These are phyloP conservation scores for Macrotis lagotis DNA, from an alignment of 2,113 vertebrate genomes.

Conservation along the genomic window DNA sequence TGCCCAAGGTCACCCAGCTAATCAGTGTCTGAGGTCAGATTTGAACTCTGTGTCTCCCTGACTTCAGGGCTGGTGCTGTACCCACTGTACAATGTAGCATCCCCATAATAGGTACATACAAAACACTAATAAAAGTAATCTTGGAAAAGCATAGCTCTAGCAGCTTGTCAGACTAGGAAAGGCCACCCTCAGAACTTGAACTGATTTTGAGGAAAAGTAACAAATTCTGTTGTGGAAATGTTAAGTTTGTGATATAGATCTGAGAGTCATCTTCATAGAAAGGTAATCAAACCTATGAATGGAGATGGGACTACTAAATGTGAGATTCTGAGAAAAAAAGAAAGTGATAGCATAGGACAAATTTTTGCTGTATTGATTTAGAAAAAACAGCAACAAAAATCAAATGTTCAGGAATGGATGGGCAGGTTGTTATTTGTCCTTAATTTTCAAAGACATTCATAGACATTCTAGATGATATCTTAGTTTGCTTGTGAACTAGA, in stretches of 20 bases:
- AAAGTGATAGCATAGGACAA: not conserved
- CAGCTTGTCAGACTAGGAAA: no score
- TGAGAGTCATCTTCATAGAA: not conserved
- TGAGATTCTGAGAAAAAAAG: not conserved
- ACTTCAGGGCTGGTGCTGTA: no score
- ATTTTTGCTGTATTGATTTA: not conserved
- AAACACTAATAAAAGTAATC: not conserved
- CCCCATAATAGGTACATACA: not conserved
- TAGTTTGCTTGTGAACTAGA: not conserved
- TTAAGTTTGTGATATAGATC: not conserved
- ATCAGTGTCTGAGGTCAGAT: no score
- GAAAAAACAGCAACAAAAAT: no score
- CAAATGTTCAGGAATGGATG: not conserved
- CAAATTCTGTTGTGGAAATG: not conserved
- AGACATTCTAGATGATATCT: not conserved
- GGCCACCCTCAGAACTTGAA: not conserved
- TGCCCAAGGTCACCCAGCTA: no score
- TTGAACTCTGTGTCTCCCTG: no score
- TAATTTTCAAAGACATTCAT: not conserved
- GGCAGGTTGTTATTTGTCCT: not conserved
- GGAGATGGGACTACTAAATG: not conserved
- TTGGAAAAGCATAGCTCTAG: not conserved
- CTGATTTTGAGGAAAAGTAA: not conserved
- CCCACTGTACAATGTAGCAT: no score
- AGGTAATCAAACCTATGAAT: not conserved